A percentile compares a stretch with the other conserved stretches of the same genome.
Conservation (phyloP, 2,888 invertebrate species). For the Machimus rusticus region DNA sequence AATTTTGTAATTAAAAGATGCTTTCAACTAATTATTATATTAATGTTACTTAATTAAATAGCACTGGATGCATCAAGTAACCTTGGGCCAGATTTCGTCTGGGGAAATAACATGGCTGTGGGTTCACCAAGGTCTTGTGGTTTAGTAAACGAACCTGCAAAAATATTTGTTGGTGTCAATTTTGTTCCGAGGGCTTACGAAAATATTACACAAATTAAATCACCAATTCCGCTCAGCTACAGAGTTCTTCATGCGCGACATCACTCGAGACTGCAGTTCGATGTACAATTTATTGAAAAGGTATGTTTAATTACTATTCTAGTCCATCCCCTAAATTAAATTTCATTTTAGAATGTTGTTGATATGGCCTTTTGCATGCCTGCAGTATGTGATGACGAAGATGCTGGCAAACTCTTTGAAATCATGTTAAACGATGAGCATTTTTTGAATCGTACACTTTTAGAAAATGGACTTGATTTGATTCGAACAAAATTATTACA, state of each 20-base stretch:
- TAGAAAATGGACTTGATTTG: slow-evolving; percentile 42
- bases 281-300: slow-evolving; percentile 38
- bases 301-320: not conserved
- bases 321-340: not conserved
- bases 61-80: slow-evolving; percentile 45
- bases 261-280: slow-evolving; percentile 43
- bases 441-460: slow-evolving; percentile 41
- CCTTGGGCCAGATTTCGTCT: slow-evolving; percentile 43
- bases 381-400: slow-evolving; percentile 42
- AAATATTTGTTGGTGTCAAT: not conserved
- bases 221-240: slow-evolving; percentile 40
- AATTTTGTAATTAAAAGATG: not conserved
- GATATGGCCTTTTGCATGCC: slow-evolving; percentile 49
- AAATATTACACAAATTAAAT: slow-evolving; percentile 40
- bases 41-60: not conserved
- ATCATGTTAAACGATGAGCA: slow-evolving; percentile 40
- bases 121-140: slow-evolving; percentile 43
- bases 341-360: slow-evolving; percentile 43
- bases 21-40: not conserved
- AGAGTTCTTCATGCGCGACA: slow-evolving; percentile 41
- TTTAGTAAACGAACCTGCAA: slow-evolving; percentile 16
- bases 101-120: slow-evolving; percentile 45
- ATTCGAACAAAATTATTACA: slow-evolving; percentile 47
- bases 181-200: slow-evolving; percentile 4
- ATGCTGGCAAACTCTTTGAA: slow-evolving; percentile 39